Percentiles rank a stretch among this genome's conserved stretches.
These are phyloP conservation scores for Rhinichthys klamathensis DNA, from an alignment of 2,113 vertebrate species.

Conservation along the genomic window DNA sequence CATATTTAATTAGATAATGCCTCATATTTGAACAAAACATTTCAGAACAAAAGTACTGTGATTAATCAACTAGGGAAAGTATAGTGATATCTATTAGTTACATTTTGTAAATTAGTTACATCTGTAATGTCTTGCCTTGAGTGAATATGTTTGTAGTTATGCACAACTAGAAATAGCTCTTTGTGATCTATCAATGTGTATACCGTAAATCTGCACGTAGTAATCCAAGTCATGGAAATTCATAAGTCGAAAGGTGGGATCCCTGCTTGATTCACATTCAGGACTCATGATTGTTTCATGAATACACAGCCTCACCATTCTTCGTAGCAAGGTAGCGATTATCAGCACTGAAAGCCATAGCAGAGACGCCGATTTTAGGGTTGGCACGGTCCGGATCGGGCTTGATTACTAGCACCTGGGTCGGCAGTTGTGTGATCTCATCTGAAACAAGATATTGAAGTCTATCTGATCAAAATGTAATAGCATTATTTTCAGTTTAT, in stretches of 20 bases:
- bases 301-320: conserved; percentile 78
- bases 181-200: not conserved
- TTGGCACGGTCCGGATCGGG: conserved; percentile 90
- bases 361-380: conserved; percentile 89
- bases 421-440: conserved; percentile 79
- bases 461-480: not conserved
- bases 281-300: not conserved
- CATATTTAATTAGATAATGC: not conserved
- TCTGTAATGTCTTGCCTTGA: not conserved
- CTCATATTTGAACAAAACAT: not conserved
- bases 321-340: conserved; percentile 91
- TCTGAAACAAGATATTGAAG: conserved; percentile 73
- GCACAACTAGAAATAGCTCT: not conserved
- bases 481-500: not conserved
- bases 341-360: conserved; percentile 89
- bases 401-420: conserved; percentile 83
- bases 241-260: too few relatives aligned
- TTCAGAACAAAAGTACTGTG: not conserved
- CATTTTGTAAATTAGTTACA: not conserved
- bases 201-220: not conserved
- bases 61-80: not conserved
- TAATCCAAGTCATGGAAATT: not conserved
- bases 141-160: not conserved
- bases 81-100: too few relatives aligned
- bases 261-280: not conserved